These are phyloP conservation scores for Drosophila melanica DNA, from an alignment of 1,140 invertebrate species.

Conservation along the genomic window DNA sequence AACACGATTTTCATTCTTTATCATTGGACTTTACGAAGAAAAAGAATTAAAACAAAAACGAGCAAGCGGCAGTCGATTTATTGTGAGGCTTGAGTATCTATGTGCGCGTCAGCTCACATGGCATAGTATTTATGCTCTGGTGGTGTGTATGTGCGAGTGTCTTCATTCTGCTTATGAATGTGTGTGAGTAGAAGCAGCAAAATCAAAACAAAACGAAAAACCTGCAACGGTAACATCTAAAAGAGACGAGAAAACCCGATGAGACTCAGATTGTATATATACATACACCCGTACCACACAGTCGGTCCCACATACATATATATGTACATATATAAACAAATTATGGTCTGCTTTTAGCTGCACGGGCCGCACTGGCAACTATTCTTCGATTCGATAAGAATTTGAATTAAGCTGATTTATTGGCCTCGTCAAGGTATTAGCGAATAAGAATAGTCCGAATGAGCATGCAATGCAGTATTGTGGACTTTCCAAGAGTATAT, in stretches of 20 bases:
- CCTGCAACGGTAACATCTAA: conserved; percentile 56
- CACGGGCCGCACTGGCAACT: conserved; percentile 28
- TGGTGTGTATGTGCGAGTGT: conserved; percentile 27
- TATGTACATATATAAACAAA: conserved; percentile 1
- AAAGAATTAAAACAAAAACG: conserved; percentile 80
- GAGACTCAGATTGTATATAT: background rate
- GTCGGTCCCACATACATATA: background rate
- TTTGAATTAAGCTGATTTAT: background rate
- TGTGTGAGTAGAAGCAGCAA: conserved; percentile 60
- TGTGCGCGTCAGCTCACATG: conserved; percentile 25
- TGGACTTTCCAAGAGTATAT: background rate
- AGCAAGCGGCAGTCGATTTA: conserved; percentile 35
- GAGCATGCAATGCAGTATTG: background rate
- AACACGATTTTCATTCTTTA: conserved; percentile 70
- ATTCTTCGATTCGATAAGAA: conserved; percentile 1
- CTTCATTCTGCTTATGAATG: conserved; percentile 11
- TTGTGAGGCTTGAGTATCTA: conserved; percentile 43
- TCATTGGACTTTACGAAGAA: conserved; percentile 67
- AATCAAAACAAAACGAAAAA: conserved; percentile 81
- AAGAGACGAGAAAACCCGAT: conserved; percentile 15
- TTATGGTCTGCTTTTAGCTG: conserved; percentile 55
- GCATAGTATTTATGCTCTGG: background rate
- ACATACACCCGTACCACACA: background rate
- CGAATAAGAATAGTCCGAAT: background rate
- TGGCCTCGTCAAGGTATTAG: background rate